Base-by-base conservation (phyloP, 2,113 vertebrate species). In the Dipodomys spectabilis region DNA sequence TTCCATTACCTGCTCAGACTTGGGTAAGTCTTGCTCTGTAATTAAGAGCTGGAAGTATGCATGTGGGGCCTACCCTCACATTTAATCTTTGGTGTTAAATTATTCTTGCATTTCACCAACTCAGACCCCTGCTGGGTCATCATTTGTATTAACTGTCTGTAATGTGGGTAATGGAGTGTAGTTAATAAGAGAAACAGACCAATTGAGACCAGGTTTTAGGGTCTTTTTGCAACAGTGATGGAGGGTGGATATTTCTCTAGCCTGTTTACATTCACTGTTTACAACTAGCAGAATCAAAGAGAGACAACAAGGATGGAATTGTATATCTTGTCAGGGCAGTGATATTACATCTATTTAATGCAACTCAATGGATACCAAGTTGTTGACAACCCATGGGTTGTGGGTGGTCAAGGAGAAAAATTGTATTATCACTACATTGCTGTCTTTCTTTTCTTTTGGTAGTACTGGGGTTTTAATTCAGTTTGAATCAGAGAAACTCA, bases 11-110 rank as follows among this genome's bases (percentile, higher is more conserved):
- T 74, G 45, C 27, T 6, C 87, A 27, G 49, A 85, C 28, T 74
- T 30, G 1, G 13, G 28, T 22, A 15, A 74, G 32, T 73, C 35
- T 89, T 80, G 49, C 44, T 85, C 20, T 28, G 60, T 74, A 92
- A 89, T 89, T 69, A 95, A 79, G 62, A 89, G 45, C 19, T 85
- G 12, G 30, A 88, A 45, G 12, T 67, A 45, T 4, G 1, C 44
- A 35, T 20, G 22, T 75, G 57, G 49, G 60, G 28, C 39, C 88
- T 62, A 44, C 65, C 57, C 12, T 80, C 71, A 13, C 44, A 84
- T 88, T 92, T 85, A 84, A 80, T 80, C 80, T 85, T 92, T 74
- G 49, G 23, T 80, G 75, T 85, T 88, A 89, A 95, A 85, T 85
- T 68, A 81, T 62, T 85, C 68, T 75, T 92, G 67, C 69, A 74